Evolutionary conservation across 1,140 invertebrate species (phyloP).

Genomic region (Anoplophora glabripennis): DNA sequence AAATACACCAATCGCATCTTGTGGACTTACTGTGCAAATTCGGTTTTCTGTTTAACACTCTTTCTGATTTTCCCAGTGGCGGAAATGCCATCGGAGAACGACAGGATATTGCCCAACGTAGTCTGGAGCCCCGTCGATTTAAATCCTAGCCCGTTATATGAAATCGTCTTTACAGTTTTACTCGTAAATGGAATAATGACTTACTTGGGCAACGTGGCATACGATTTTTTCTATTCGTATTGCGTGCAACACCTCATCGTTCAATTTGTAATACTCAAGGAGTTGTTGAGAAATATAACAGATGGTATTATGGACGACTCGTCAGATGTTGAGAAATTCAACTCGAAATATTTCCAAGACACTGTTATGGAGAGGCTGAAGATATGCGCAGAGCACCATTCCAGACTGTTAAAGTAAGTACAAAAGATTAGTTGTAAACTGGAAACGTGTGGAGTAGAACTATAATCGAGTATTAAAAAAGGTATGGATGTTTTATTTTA

Average conservation of each 20-base stretch:
- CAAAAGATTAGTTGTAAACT: too few species aligned
- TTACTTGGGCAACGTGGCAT: constrained; percentile 10
- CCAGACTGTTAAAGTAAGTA: constrained; percentile 8
- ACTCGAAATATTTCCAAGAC: constrained; percentile 9
- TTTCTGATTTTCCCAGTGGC: constrained; percentile 6
- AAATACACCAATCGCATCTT: constrained; percentile 4
- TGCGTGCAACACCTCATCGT: constrained; percentile 9
- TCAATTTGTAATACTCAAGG: constrained; percentile 14
- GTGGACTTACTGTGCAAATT: neutral
- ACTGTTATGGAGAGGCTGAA: neutral
- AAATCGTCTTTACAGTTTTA: constrained; percentile 8
- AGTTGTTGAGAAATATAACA: constrained; percentile 9
- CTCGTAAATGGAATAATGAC: constrained; percentile 4
- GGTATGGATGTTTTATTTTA: too few species aligned
- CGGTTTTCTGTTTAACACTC: neutral
- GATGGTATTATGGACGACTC: neutral
- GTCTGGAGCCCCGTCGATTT: constrained; percentile 7
- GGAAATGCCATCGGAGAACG: constrained; percentile 6
- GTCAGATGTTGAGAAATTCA: constrained; percentile 6
- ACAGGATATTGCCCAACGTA: constrained; percentile 10
- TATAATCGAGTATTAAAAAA: too few species aligned
- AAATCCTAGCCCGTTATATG: constrained; percentile 10
- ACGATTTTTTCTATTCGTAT: constrained; percentile 5
- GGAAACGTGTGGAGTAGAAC: too few species aligned
- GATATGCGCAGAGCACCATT: constrained; percentile 8